phyloP scores from a whole-genome alignment of 30 jellyfish, hydroid and myxozoan species.

The Hydractinia echinata region DNA sequence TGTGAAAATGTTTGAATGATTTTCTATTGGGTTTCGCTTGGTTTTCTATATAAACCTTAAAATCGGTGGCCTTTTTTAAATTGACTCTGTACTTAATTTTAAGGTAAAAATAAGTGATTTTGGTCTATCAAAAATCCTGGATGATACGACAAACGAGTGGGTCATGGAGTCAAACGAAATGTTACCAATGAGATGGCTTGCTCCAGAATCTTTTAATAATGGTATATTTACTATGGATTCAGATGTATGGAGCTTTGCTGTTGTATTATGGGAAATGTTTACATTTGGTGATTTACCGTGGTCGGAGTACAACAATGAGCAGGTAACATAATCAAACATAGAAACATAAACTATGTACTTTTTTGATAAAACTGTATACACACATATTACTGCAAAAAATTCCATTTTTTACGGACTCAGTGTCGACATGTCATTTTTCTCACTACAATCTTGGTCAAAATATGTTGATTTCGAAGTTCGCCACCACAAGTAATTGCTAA shows the following conservation, averaged over 20 bases:
- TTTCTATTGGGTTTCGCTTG: too few relatives aligned
- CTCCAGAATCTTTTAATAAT: slow-evolving; percentile 72
- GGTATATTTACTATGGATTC: slow-evolving; percentile 89
- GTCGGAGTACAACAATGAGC: slow-evolving; percentile 40
- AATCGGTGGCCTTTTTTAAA: background rate
- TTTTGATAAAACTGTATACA: too few relatives aligned
- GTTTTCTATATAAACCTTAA: too few relatives aligned
- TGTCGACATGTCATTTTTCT: too few relatives aligned
- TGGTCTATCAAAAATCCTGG: slow-evolving; percentile 79
- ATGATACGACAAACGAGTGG: slow-evolving; percentile 68
- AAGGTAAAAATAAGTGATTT: slow-evolving; percentile 93
- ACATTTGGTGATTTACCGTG: slow-evolving; percentile 90
- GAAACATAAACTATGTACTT: too few relatives aligned
- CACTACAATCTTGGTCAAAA: too few relatives aligned
- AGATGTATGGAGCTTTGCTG: slow-evolving; percentile 98
- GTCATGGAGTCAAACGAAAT: slow-evolving; percentile 65
- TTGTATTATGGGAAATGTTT: slow-evolving; percentile 92
- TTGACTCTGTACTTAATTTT: background rate
- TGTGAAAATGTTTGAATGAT: too few relatives aligned
- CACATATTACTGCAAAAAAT: too few relatives aligned
- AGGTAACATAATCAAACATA: slow-evolving; percentile 32
- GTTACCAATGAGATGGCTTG: slow-evolving; percentile 90
- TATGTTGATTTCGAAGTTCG: too few relatives aligned
- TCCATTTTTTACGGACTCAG: too few relatives aligned
- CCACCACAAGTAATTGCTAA: too few relatives aligned